phyloP scores from a whole-genome alignment of 2,113 vertebrate genomes.

The Lynx canadensis region DNA sequence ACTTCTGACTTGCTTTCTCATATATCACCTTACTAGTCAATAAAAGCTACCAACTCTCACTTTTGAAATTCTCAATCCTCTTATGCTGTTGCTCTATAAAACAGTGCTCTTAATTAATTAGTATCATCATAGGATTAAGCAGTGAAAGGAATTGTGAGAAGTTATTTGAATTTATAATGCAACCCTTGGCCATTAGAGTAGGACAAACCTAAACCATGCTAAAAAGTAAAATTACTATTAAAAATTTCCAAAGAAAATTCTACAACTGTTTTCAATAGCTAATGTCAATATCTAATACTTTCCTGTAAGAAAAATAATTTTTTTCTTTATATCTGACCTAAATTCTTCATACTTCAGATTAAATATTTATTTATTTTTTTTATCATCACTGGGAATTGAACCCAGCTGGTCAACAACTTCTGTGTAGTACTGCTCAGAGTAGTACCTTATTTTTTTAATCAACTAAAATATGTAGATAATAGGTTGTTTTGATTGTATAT shows the following conservation, averaged over 20 bases:
- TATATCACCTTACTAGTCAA: neutral
- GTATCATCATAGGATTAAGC: constrained; percentile 20
- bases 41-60: constrained; percentile 51
- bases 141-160: constrained; percentile 26
- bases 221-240: constrained; percentile 35
- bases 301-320: neutral
- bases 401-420: constrained; percentile 66
- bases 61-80: constrained; percentile 63
- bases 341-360: constrained; percentile 48
- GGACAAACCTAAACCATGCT: neutral
- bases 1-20: neutral
- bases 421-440: constrained; percentile 62
- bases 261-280: neutral
- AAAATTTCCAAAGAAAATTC: constrained; percentile 15
- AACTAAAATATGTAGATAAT: constrained; percentile 87
- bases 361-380: constrained; percentile 41
- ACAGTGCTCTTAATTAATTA: constrained; percentile 59
- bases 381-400: constrained; percentile 24
- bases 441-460: constrained; percentile 80
- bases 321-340: constrained; percentile 68
- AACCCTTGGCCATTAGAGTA: neutral
- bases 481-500: constrained; percentile 86
- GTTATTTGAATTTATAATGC: constrained; percentile 31
- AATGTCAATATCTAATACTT: constrained; percentile 64
- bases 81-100: constrained; percentile 71